Percentiles rank a stretch among this genome's conserved stretches.
These are phyloP conservation scores for Erythrocebus patas DNA, from an alignment of 2,113 vertebrate species.

Conservation along the genomic window DNA sequence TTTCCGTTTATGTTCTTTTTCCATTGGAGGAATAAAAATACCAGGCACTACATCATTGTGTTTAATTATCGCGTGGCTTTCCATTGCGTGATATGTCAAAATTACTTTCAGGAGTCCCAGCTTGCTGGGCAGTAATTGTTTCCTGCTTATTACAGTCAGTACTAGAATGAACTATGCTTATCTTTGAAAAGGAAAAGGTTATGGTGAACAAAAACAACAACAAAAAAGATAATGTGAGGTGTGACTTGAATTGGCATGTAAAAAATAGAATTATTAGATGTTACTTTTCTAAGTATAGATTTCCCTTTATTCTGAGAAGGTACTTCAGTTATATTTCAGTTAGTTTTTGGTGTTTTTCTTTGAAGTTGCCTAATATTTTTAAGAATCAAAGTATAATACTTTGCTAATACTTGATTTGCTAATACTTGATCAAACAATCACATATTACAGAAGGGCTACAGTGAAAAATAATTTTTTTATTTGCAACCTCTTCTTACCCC, in stretches of 20 bases:
- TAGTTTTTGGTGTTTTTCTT: neutral
- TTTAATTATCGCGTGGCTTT: neutral
- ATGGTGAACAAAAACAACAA: neutral
- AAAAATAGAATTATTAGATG: neutral
- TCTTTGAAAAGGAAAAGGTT: neutral
- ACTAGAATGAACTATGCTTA: neutral
- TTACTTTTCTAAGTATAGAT: neutral
- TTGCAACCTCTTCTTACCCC: neutral
- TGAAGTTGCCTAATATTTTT: neutral
- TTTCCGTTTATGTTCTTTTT: neutral
- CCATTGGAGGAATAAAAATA: neutral
- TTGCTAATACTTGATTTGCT: neutral
- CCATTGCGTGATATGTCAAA: neutral
- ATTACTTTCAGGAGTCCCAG: neutral
- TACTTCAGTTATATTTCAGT: neutral
- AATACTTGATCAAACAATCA: neutral
- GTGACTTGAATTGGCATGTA: neutral
- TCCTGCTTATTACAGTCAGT: neutral
- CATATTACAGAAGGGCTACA: neutral
- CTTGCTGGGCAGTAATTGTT: neutral
- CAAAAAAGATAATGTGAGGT: neutral
- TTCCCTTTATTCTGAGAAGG: neutral
- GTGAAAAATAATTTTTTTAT: neutral
- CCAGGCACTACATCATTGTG: neutral
- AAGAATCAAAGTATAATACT: neutral